Evolutionary conservation across 2,113 vertebrate genomes (phyloP).

Genomic region (Tauraco erythrolophus): DNA sequence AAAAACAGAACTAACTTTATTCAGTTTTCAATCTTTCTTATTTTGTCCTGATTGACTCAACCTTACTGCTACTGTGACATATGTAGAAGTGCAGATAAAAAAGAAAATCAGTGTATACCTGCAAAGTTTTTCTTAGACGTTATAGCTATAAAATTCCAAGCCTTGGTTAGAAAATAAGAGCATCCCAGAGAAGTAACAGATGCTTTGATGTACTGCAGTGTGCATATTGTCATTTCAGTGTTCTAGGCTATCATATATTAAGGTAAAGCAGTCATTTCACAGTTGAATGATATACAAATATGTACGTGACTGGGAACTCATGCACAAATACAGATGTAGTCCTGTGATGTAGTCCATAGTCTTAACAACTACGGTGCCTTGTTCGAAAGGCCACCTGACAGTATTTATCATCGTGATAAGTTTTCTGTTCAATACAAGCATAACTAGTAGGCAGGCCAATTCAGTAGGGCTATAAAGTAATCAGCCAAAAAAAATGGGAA

Average conservation of each 20-base stretch:
- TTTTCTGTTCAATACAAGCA: background rate
- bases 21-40: background rate
- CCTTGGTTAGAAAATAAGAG: background rate
- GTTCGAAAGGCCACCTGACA: background rate
- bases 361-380: background rate
- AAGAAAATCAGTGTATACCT: background rate
- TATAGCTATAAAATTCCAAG: background rate
- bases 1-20: background rate
- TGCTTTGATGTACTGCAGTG: background rate
- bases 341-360: background rate
- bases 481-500: background rate
- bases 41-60: background rate
- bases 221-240: background rate
- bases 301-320: background rate
- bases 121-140: background rate
- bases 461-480: background rate
- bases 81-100: background rate
- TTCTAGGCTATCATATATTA: background rate
- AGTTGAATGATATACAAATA: background rate
- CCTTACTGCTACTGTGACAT: too few relatives aligned
- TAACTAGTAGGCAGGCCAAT: background rate
- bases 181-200: background rate
- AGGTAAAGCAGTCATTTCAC: background rate
- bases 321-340: too few relatives aligned
- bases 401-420: background rate